Evolutionary conservation across 1,140 invertebrate species (phyloP).

Genomic region (Macrotrachela quadricornifera): DNA sequence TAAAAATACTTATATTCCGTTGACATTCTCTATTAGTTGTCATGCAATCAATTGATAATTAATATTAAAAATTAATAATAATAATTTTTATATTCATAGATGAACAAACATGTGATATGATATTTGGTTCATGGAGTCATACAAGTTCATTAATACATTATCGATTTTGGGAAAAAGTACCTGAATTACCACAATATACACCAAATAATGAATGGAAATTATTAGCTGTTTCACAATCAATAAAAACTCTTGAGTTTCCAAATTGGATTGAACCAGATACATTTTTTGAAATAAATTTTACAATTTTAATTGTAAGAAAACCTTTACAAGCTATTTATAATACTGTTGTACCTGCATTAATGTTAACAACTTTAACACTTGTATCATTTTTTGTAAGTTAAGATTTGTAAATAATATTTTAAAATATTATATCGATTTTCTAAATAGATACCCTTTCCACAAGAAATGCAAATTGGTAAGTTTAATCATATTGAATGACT

Average conservation of each 20-base stretch:
- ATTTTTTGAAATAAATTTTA: slow-evolving; percentile 5
- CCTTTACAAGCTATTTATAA: slow-evolving; percentile 7
- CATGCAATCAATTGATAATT: too few relatives aligned
- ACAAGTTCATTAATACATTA: slow-evolving; percentile 4
- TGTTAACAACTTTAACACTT: slow-evolving; percentile 1
- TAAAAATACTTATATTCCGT: too few relatives aligned
- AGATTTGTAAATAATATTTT: too few relatives aligned
- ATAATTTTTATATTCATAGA: background rate
- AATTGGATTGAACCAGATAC: slow-evolving; percentile 5
- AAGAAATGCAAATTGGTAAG: slow-evolving; percentile 7
- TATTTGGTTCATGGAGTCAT: slow-evolving; percentile 6
- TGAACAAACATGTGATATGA: slow-evolving; percentile 1
- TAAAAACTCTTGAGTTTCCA: background rate
- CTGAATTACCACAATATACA: slow-evolving; percentile 1
- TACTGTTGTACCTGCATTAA: slow-evolving; percentile 6
- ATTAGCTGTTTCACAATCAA: background rate
- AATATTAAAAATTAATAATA: too few relatives aligned
- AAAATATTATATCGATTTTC: too few relatives aligned
- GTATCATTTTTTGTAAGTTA: slow-evolving; percentile 6
- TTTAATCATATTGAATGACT: background rate
- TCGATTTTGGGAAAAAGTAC: background rate
- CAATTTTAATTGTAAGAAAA: slow-evolving; percentile 2
- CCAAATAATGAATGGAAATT: slow-evolving; percentile 8
- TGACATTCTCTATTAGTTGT: too few relatives aligned
- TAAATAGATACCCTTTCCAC: slow-evolving; percentile 1